Percentiles rank a stretch among this genome's conserved stretches.
phyloP scores from a whole-genome alignment of 2,113 vertebrate species.

The Melanerpes aurifrons region DNA sequence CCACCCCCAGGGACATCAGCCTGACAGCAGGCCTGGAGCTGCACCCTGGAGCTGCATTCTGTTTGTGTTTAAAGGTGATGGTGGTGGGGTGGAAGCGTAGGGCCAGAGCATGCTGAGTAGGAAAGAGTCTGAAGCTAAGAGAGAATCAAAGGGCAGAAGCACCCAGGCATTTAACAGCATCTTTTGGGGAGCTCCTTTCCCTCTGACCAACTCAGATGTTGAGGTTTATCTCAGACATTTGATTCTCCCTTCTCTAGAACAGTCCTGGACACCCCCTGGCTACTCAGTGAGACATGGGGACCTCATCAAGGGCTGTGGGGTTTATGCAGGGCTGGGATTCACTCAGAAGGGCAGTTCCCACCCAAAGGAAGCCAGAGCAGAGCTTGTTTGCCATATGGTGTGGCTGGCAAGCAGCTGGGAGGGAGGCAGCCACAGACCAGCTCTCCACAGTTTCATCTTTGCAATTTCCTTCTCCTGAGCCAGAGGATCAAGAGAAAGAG shows the following conservation, averaged over 20 bases:
- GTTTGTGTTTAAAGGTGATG: fast-evolving
- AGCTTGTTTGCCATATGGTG: background rate
- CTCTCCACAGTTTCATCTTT: background rate
- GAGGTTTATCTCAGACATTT: background rate
- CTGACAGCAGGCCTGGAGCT: background rate
- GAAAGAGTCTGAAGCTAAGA: background rate
- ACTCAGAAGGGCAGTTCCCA: background rate
- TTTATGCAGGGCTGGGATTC: background rate
- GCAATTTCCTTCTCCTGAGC: background rate
- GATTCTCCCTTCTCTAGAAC: background rate
- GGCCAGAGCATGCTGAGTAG: background rate
- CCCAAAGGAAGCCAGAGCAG: background rate
- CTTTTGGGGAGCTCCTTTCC: fast-evolving
- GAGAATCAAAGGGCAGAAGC: background rate
- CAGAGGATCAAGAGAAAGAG: background rate
- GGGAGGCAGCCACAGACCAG: background rate
- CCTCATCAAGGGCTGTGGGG: background rate
- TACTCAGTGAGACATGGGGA: background rate
- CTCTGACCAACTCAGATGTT: background rate
- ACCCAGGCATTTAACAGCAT: background rate
- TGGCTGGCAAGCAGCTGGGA: background rate
- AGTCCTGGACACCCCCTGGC: no score
- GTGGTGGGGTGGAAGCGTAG: background rate
- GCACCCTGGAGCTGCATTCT: fast-evolving
- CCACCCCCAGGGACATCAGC: background rate